A percentile compares a stretch with the other conserved stretches of the same genome.
These are phyloP conservation scores for Saturnia japonica DNA, from an alignment of 2,888 invertebrate species.

Conservation along the genomic window DNA sequence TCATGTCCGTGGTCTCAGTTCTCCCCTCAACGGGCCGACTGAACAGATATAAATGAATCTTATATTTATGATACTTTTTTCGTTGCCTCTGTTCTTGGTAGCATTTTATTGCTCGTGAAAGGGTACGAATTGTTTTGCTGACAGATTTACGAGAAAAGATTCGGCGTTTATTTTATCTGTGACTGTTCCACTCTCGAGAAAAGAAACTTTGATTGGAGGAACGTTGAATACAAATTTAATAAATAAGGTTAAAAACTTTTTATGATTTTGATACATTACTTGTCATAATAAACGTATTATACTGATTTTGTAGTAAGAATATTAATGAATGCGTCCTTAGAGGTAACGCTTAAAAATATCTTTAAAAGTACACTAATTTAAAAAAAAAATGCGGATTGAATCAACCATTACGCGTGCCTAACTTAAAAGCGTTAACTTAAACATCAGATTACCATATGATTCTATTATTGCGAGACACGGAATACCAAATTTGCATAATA, in stretches of 20 bases:
- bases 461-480: too few relatives aligned
- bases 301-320: too few relatives aligned
- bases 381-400: too few relatives aligned
- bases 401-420: too few relatives aligned
- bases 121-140: conserved; percentile 81
- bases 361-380: too few relatives aligned
- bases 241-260: conserved; percentile 39
- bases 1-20: conserved; percentile 56
- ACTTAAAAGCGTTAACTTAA: too few relatives aligned
- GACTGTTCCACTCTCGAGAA: conserved; percentile 60
- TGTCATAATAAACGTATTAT: too few relatives aligned
- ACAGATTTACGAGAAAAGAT: conserved; percentile 80
- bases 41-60: conserved; percentile 81
- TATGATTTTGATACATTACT: conserved; percentile 33
- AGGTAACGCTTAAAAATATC: too few relatives aligned
- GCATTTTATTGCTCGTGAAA: conserved; percentile 81
- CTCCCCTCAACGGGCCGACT: conserved; percentile 66
- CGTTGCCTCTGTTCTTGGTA: conserved; percentile 73
- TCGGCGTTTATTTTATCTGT: conserved; percentile 77
- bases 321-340: too few relatives aligned
- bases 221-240: conserved; percentile 51
- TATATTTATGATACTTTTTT: conserved; percentile 81
- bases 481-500: too few relatives aligned
- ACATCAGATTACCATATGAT: too few relatives aligned
- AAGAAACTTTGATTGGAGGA: conserved; percentile 51